Evolutionary conservation across 1,140 invertebrate species (phyloP).

Genomic region (Macrosteles quadrilineatus): DNA sequence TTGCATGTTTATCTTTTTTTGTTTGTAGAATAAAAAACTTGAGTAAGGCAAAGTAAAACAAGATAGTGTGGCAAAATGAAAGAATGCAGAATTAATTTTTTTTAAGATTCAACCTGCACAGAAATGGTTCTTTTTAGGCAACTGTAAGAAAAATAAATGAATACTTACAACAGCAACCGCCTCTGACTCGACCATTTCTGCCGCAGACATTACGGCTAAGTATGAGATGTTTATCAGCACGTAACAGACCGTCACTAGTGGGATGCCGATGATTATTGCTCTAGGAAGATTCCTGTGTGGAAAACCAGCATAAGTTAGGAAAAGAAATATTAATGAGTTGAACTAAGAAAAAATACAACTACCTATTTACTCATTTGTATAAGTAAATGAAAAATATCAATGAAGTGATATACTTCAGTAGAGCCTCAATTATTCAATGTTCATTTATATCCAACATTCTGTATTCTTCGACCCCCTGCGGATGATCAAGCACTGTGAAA

Average conservation of each 20-base stretch:
- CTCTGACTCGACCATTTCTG: conserved; percentile 92
- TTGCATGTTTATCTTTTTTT: too few species aligned
- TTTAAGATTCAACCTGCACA: background rate
- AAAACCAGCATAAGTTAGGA: background rate
- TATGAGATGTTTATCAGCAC: conserved; percentile 96
- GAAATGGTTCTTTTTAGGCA: background rate
- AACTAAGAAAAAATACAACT: background rate
- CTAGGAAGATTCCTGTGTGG: conserved; percentile 83
- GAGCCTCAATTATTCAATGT: too few species aligned
- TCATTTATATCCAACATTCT: too few species aligned
- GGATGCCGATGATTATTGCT: conserved; percentile 95
- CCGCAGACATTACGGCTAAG: conserved; percentile 91
- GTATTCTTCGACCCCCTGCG: too few species aligned
- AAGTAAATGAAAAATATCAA: too few species aligned
- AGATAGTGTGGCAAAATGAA: background rate
- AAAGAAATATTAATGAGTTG: background rate
- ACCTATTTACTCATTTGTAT: too few species aligned
- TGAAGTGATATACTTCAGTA: too few species aligned
- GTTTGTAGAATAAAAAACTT: too few species aligned
- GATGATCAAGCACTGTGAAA: too few species aligned
- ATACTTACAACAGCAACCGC: conserved; percentile 90
- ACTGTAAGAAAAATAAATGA: conserved; percentile 26
- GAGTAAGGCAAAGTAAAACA: too few species aligned
- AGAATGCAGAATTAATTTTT: background rate
- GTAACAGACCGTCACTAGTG: conserved; percentile 94